Evolutionary conservation across 2,797 vertebrate species (phyloP).

Genomic region (Micrastur ruficollis): DNA sequence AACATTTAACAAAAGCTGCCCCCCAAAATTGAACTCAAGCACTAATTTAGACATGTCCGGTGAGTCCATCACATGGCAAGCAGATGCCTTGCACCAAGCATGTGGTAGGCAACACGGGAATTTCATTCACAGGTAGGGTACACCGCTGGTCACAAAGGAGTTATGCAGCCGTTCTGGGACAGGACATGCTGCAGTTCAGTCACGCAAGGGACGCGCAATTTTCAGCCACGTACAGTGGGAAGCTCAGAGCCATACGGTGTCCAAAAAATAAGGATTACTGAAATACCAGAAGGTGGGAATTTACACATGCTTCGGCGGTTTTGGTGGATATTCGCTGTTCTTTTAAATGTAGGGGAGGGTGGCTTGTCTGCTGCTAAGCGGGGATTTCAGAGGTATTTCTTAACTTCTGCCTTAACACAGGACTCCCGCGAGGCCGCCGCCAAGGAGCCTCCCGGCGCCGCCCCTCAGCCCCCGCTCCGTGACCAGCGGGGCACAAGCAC

Average conservation of each 20-base stretch:
- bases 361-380: neutral
- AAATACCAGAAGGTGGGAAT: neutral
- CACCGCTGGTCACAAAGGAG: rapidly evolving
- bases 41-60: neutral
- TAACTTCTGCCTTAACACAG: rapidly evolving
- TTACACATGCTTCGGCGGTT: neutral
- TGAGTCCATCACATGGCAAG: rapidly evolving
- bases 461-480: neutral
- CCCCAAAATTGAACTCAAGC: neutral
- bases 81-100: neutral
- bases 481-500: too few relatives aligned
- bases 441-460: neutral
- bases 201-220: rapidly evolving
- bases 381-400: too few relatives aligned
- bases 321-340: neutral
- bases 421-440: neutral
- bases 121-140: rapidly evolving
- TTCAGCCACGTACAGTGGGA: neutral
- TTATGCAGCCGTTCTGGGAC: neutral
- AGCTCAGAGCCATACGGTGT: rapidly evolving
- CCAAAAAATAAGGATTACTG: neutral
- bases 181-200: neutral
- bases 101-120: rapidly evolving
- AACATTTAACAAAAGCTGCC: neutral
- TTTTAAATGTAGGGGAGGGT: neutral